Evolutionary conservation across 2,113 vertebrate species (phyloP).

Genomic region (Heloderma charlesbogerti): DNA sequence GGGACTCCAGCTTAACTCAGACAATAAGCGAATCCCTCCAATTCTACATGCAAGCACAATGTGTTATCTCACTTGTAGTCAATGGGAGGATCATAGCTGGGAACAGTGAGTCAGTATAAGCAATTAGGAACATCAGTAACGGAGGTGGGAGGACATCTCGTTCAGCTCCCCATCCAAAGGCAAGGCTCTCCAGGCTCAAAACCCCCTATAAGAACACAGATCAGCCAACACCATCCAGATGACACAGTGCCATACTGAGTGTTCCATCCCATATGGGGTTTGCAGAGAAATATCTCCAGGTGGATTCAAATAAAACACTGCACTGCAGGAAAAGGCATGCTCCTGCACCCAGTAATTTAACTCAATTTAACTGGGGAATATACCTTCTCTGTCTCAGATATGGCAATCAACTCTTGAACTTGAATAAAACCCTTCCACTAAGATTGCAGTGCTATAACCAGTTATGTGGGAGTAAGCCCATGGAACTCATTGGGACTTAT

Average conservation of each 20-base stretch:
- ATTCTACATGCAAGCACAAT: slow-evolving; percentile 59
- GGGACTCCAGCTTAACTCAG: slow-evolving; percentile 62
- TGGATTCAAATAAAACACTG: not conserved
- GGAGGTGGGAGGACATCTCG: not conserved
- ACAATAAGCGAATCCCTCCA: slow-evolving; percentile 64
- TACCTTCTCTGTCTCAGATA: not conserved
- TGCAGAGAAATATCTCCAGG: not conserved
- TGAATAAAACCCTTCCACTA: not conserved
- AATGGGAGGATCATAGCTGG: slow-evolving; percentile 59
- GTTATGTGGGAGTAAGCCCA: no score
- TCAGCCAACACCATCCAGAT: not conserved
- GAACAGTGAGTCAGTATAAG: slow-evolving; percentile 71
- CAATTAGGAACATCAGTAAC: slow-evolving; percentile 30
- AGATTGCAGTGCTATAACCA: not conserved
- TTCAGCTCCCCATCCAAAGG: not conserved
- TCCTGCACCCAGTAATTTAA: not conserved
- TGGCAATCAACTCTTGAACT: not conserved
- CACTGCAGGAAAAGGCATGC: not conserved
- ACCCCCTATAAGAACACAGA: no score
- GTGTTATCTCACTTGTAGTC: slow-evolving; percentile 69
- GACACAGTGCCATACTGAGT: not conserved
- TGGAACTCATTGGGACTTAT: no score
- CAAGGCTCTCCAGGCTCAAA: not conserved
- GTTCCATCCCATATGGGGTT: not conserved
- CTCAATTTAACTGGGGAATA: not conserved